Evolutionary conservation across 2,113 vertebrate genomes (phyloP), one percentile per base, ranked within the genome.

Genomic region (Albula glossodonta): DNA sequence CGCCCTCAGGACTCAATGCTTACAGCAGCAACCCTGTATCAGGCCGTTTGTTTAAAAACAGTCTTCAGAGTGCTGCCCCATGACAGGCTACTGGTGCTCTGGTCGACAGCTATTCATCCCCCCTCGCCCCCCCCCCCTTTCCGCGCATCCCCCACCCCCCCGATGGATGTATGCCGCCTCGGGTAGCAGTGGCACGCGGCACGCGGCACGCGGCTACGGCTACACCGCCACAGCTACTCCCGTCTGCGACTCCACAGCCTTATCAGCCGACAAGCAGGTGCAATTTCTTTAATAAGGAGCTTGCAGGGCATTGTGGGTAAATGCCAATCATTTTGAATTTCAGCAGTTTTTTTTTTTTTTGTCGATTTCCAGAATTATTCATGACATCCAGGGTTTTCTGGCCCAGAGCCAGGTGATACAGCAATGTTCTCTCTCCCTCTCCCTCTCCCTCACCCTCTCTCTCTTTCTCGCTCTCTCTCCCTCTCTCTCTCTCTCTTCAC

Each of bases 231-330:
- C 94, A 94, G 92, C 94, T 95, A 95, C 92, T 93, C 95, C 94
- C 94, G 93, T 94, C 94, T 95, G 93, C 95, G 94, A 94, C 95
- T 93, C 90, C 89, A 90, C 91, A 94, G 95, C 95, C 95, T 96
- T 97, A 97, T 97, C 96, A 95, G 95, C 94, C 92, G 89, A 90
- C 92, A 93, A 94, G 95, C 96, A 97, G 96, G 93, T 96, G 94
- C 94, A 93, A 93, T 92, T 41, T 93, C 92, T 92, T 92, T 96
- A 96, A 95, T 96, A 94, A 95, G 91, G 94, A 91, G 92, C 93
- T 93, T 93, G 91, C 22, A 15, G 87, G 90, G 94, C 93, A 96
- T 96, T 91, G 90, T 95, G 95, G 95, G 94, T 96, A 96, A 95
- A 94, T 90, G 93, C 88, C 89, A 91, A 91, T 94, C 93, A 92